Percentiles rank a stretch among this genome's conserved stretches.
Conservation (phyloP, 2,888 invertebrate species). For the Thymelicus sylvestris region DNA sequence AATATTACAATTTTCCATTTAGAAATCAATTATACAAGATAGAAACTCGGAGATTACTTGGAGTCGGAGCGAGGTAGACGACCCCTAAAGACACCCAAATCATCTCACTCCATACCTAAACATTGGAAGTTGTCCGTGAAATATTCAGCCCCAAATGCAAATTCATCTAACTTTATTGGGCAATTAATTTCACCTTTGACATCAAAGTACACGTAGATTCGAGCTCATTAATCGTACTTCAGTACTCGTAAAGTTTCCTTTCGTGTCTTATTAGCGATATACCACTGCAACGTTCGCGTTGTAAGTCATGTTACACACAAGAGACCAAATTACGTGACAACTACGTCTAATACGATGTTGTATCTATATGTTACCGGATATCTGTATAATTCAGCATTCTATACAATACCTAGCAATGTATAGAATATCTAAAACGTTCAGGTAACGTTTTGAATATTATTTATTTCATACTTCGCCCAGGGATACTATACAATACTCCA, state of each 20-base stretch:
- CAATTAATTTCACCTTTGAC: conserved; percentile 20
- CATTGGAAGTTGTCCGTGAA: conserved; percentile 9
- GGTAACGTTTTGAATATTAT: too few relatives aligned
- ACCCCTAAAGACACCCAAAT: conserved; percentile 10
- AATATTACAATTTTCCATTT: not conserved
- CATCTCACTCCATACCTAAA: conserved; percentile 10
- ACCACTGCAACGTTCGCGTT: not conserved
- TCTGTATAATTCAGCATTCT: too few relatives aligned
- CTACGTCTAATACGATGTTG: too few relatives aligned
- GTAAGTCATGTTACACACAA: not conserved
- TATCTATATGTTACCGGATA: too few relatives aligned
- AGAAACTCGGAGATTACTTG: not conserved
- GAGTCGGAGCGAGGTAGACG: conserved; percentile 5
- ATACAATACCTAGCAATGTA: too few relatives aligned
- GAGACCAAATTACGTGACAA: too few relatives aligned
- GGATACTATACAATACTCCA: too few relatives aligned
- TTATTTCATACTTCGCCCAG: too few relatives aligned
- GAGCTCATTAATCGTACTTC: conserved; percentile 1
- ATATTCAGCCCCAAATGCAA: conserved; percentile 14
- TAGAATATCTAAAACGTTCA: too few relatives aligned
- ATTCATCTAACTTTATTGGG: conserved; percentile 11
- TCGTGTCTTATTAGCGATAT: not conserved
- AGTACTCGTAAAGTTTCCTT: conserved; percentile 7
- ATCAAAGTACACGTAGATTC: not conserved
- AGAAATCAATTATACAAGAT: conserved; percentile 6